Conservation (phyloP, 92 coral and sea anemone species). For the Epizoanthus stellaris region DNA sequence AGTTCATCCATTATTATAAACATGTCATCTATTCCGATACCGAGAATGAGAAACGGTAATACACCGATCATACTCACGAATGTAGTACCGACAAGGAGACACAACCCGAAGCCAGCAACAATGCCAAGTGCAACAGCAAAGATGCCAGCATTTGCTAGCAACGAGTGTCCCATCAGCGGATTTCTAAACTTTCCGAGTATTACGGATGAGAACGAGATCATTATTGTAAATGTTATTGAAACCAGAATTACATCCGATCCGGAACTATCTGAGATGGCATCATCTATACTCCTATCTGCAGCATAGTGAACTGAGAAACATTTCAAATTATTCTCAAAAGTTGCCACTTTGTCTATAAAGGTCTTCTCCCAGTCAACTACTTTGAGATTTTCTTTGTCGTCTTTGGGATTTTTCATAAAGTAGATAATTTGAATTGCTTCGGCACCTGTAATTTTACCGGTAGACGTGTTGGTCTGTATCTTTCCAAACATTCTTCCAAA, state of each 20-base stretch:
- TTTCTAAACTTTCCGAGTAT: conserved; percentile 22
- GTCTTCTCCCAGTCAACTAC: too few species aligned
- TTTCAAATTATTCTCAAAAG: too few species aligned
- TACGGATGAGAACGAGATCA: conserved; percentile 73
- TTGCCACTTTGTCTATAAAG: too few species aligned
- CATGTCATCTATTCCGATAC: conserved; percentile 71
- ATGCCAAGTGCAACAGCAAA: conserved; percentile 64
- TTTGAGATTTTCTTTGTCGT: too few species aligned
- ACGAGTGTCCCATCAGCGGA: conserved; percentile 65
- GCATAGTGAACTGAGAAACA: too few species aligned
- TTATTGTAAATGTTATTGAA: conserved; percentile 67
- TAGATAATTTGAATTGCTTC: too few species aligned
- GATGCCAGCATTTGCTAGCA: conserved; percentile 63
- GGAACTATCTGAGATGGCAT: conserved; percentile 78
- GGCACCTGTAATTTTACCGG: too few species aligned
- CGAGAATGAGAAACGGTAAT: conserved; percentile 63
- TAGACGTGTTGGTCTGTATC: too few species aligned
- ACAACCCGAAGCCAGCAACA: conserved; percentile 54
- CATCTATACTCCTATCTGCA: too few species aligned
- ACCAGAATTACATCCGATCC: conserved; percentile 64
- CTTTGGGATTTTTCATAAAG: too few species aligned
- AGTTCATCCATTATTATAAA: conserved; percentile 61
- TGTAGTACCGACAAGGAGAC: conserved; percentile 53
- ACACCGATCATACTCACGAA: conserved; percentile 62
- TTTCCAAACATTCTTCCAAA: too few species aligned